These are phyloP conservation scores for Dufourea novaeangliae DNA, from an alignment of 1,140 invertebrate genomes.

Conservation along the genomic window DNA sequence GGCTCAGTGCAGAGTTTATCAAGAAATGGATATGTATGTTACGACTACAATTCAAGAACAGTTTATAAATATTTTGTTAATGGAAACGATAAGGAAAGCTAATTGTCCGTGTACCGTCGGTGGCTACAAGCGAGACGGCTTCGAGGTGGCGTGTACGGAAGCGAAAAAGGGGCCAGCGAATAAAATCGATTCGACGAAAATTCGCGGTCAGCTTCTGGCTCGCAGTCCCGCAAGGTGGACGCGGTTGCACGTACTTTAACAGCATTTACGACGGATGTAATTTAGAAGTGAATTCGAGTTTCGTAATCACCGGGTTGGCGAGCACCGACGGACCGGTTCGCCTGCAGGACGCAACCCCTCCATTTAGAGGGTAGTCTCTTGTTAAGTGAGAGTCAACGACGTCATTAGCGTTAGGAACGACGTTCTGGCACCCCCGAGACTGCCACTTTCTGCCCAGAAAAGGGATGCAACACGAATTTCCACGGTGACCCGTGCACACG, in stretches of 20 bases:
- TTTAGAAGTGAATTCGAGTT: slow-evolving; percentile 65
- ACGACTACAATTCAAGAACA: too few relatives aligned
- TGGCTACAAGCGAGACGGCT: neutral
- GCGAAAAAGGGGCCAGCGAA: neutral
- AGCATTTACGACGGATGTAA: slow-evolving; percentile 59
- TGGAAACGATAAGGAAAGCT: too few relatives aligned
- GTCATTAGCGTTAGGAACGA: slow-evolving; percentile 73
- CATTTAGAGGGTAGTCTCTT: slow-evolving; percentile 74
- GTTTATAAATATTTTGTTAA: too few relatives aligned
- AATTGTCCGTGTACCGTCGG: too few relatives aligned
- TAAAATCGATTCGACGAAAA: slow-evolving; percentile 16
- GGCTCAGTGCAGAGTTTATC: too few relatives aligned
- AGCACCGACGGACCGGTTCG: slow-evolving; percentile 52
- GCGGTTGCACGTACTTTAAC: slow-evolving; percentile 45
- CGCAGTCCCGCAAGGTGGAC: slow-evolving; percentile 10
- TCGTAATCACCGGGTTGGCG: slow-evolving; percentile 63
- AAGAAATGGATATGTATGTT: too few relatives aligned
- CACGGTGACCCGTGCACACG: slow-evolving; percentile 31
- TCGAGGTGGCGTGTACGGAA: neutral
- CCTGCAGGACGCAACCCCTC: slow-evolving; percentile 58
- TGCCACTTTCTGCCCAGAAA: slow-evolving; percentile 48
- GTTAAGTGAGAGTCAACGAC: slow-evolving; percentile 75
- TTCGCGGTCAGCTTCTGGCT: neutral
- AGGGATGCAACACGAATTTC: slow-evolving; percentile 50
- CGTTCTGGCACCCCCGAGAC: slow-evolving; percentile 67